Evolutionary conservation across 2,888 invertebrate genomes (phyloP), one percentile per base, ranked within the genome.

Genomic region (Alcis repandata): DNA sequence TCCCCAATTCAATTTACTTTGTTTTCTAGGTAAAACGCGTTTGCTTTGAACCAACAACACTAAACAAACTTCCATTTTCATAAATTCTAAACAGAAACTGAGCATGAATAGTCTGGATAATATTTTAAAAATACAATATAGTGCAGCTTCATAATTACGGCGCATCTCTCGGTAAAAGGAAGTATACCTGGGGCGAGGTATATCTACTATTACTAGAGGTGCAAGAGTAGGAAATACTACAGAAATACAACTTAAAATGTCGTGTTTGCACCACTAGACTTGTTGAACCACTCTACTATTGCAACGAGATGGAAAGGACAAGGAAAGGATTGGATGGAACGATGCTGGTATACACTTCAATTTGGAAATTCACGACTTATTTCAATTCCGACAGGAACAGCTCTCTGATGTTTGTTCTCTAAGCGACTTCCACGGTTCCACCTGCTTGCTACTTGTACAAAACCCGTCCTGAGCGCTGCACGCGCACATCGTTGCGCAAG

Each of bases 101-200:
- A 36, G 19, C 33, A 33, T 13, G 36, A 36, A 36, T 19, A 51
- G 36, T 32, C 54, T 54, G 32, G 43, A 32, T 54, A 32, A 32
- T 54, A 43, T 54, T 27, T 54, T 41, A 17, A 49, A 27, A 49
- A 33, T 32, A 40, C 27, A 40, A 59, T 52, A 2, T 43, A 22
- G 36, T 43, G 46, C 45, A 38, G 51, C 32, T 52, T 60, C 33
- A 53, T 46, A 54, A 61, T 61, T 38, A 53, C 36, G 13, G 52
- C 33, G 59, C 51, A 32, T 32, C 58, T 51, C n/a, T 9, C 15
- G 53, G 27, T 54, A 36, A 46, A 51, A 46, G 6, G 33, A 53
- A 53, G 43, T 13, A 51, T 41, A 46, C 36, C 53, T n/a, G 27
- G 22, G 11, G 36, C 61, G 2, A 32, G 17, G 15, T 15, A 49